Base-by-base conservation (phyloP, 2,888 invertebrate species). In the Lepidocyrtoides sp. region DNA sequence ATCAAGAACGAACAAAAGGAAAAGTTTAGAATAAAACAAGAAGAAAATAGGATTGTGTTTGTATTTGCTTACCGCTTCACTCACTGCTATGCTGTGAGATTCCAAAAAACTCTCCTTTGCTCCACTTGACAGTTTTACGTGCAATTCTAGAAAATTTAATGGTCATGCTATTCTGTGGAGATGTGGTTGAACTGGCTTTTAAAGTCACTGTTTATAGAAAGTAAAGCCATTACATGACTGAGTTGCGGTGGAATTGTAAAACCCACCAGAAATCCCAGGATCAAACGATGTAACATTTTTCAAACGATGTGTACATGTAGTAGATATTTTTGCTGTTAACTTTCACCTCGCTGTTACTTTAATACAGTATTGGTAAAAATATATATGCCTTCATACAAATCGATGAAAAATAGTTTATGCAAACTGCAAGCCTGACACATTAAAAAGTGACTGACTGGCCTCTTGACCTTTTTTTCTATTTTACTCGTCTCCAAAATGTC, bases 1-100 rank as follows among this genome's bases (percentile, higher is more conserved):
- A 51, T 4, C 48, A 77, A 8, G 2, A 44, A 51, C 54, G 7
- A 81, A 54, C 36, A 54, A 17, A 26, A 54, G 48, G 17, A 84
- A 69, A 69, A 23, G 29, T 84, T 26, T 69, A 20, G 29, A 51
- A 32, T n/a, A 57, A 81, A 54, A 81, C 54, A 63, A 26, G 29
- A 69, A 51, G 41, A 84, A n/a, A 84, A 51, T 14, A n/a, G 66
- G n/a, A 75, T n/a, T 83, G n/a, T 69, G 66, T 84, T 84, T 84
- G 36, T 23, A 41, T 84, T 75, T 29, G 48, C 51, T 48, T 26
- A n/a, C 63, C 14, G 17, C 63, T 63, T 63, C 17, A 63, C 63
- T n/a, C n/a, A n/a, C n/a, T n/a, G n/a, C n/a, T n/a, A n/a, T n/a
- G n/a, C n/a, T n/a, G n/a, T n/a, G n/a, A n/a, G n/a, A n/a, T n/a